Base-by-base conservation (phyloP, 2,797 vertebrate genomes). In the Emys orbicularis region DNA sequence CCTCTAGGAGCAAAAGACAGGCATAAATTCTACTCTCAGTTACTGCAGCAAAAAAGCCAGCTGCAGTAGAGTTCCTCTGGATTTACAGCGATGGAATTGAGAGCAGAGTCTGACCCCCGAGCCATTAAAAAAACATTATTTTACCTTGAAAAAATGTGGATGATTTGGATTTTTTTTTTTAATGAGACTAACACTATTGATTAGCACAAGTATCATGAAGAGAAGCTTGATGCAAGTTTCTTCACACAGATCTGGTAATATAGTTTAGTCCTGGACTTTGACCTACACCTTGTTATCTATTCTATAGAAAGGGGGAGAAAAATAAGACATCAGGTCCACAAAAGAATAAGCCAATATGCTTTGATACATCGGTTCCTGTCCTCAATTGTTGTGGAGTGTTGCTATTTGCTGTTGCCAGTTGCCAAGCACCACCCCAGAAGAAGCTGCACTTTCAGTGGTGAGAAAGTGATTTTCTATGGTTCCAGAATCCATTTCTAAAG, bases 401-500 rank as follows among this genome's bases (percentile, higher is more conserved):
- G n/a, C 65, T 72, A 72, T 72, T 37, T 41, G 2, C 27, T 2
- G 13, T 72, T 92, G 21, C 53, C 88, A 94, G 59, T 56, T 72
- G 85, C 4, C 74, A 68, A 84, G 8, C 6, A 77, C 10, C 76
- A 79, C 52, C 34, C 86, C 72, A 50, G 84, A 86, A 49, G 52
- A 16, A 84, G 27, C 21, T 74, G 10, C 29, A 49, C 81, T 59
- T 6, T 13, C 27, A 81, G 23, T 4, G 83, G 54, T 29, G 87
- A 50, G 61, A 93, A 86, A 88, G 44, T 10, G 0, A 53, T 34
- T 61, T 81, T n/a, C 27, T 81, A 49, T 27, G 54, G 37, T 65
- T 81, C 23, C 12, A 47, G 86, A 74, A 53, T 54, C 16, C 4
- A 3, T 84, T 95, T 86, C 59, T 90, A 85, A 81, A 84, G 57